phyloP scores from a whole-genome alignment of 2,797 vertebrate genomes.

The Gymnoscopelus microlampas region DNA sequence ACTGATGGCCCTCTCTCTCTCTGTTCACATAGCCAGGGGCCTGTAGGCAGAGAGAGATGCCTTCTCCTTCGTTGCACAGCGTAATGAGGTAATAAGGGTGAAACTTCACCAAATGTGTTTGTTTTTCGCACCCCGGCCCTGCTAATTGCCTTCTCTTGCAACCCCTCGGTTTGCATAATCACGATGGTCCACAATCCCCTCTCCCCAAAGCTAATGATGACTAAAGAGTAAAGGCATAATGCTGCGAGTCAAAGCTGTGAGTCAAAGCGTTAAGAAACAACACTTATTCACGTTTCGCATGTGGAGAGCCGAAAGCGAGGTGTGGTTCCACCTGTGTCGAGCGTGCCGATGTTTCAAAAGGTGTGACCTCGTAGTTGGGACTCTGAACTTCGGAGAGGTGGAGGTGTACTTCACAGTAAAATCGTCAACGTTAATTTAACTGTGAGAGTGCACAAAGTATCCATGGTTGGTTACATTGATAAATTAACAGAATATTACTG shows the following conservation, averaged over 20 bases:
- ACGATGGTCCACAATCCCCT: constrained; percentile 41
- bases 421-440: too few species aligned
- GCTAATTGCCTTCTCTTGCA: constrained; percentile 66
- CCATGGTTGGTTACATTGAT: too few species aligned
- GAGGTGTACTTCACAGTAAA: too few species aligned
- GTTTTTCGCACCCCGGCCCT: constrained; percentile 62
- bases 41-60: neutral
- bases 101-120: constrained; percentile 73
- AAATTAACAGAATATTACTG: too few species aligned
- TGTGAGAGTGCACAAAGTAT: too few species aligned
- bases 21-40: constrained; percentile 39
- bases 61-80: constrained; percentile 38
- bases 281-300: neutral
- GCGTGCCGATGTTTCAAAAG: neutral
- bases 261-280: neutral
- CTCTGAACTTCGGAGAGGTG: too few species aligned
- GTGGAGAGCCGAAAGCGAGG: neutral
- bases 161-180: constrained; percentile 60
- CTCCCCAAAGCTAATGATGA: constrained; percentile 28
- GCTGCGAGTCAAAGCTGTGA: neutral
- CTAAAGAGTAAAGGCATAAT: constrained; percentile 4
- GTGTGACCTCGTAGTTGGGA: too few species aligned
- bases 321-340: neutral
- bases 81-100: constrained; percentile 65
- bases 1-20: constrained; percentile 26